phyloP scores from a whole-genome alignment of 35 echinoderm and acorn worm species.

The Ptychodera flava region DNA sequence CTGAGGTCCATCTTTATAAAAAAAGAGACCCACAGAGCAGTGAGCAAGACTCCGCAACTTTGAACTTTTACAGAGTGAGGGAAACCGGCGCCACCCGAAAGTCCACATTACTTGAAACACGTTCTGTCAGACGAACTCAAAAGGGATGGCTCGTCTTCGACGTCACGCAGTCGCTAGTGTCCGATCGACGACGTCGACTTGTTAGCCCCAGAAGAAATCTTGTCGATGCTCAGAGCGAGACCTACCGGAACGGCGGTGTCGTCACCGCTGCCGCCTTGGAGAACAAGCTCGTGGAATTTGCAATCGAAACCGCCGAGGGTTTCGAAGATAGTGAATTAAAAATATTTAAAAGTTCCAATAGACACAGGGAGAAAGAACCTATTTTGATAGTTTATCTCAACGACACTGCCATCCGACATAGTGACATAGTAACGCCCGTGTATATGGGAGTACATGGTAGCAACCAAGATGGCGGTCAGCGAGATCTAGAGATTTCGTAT shows the following conservation, averaged over 20 bases:
- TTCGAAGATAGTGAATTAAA: neutral
- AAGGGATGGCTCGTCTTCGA: slow-evolving; percentile 53
- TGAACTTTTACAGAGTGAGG: slow-evolving; percentile 29
- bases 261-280: neutral
- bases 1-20: slow-evolving; percentile 58
- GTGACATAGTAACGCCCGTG: slow-evolving; percentile 28
- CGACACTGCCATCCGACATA: slow-evolving; percentile 34
- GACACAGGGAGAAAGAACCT: slow-evolving; percentile 28
- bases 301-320: neutral
- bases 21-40: neutral
- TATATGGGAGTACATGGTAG: slow-evolving; percentile 3
- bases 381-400: slow-evolving; percentile 55
- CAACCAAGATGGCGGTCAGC: neutral
- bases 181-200: neutral
- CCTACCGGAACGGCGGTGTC: too few species aligned
- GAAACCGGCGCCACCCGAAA: neutral
- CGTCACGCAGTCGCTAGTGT: slow-evolving; percentile 27
- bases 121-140: slow-evolving; percentile 16
- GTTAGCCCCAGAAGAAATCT: neutral
- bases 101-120: slow-evolving; percentile 28
- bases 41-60: neutral
- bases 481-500: slow-evolving; percentile 15
- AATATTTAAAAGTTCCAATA: slow-evolving; percentile 29
- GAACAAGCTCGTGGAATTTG: neutral
- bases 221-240: too few species aligned